phyloP scores from a whole-genome alignment of 2,797 vertebrate genomes.

The Tapera naevia region DNA sequence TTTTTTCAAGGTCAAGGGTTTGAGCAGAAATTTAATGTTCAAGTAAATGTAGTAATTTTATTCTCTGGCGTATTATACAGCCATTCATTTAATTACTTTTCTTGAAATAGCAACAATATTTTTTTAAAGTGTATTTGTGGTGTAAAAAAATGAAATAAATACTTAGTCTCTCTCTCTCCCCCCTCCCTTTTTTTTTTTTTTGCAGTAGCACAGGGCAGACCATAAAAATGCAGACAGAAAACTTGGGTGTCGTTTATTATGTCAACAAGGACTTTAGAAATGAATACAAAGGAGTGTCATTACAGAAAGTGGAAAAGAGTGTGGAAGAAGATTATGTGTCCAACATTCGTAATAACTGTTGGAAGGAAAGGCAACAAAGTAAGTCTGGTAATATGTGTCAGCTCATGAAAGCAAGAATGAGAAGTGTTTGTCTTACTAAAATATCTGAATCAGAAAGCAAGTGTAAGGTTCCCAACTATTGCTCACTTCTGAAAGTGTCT shows the following conservation, averaged over 20 bases:
- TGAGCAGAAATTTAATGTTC: background rate
- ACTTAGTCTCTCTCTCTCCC: background rate
- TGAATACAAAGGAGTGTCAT: slow-evolving; percentile 88
- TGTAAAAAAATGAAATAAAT: background rate
- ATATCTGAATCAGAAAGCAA: background rate
- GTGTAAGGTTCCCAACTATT: background rate
- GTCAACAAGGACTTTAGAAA: slow-evolving; percentile 94
- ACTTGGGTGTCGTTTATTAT: slow-evolving; percentile 89
- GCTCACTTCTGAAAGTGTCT: background rate
- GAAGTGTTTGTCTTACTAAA: background rate
- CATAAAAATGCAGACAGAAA: slow-evolving; percentile 92
- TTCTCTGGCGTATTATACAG: background rate
- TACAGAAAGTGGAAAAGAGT: slow-evolving; percentile 95
- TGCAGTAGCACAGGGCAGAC: slow-evolving; percentile 92
- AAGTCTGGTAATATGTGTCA: slow-evolving; percentile 67
- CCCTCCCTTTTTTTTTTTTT: background rate
- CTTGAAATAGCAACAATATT: background rate
- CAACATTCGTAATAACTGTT: slow-evolving; percentile 96
- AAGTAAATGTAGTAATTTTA: background rate
- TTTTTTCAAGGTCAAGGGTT: background rate
- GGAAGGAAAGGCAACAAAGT: slow-evolving; percentile 98
- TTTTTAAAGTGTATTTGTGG: background rate
- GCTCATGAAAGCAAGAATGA: background rate
- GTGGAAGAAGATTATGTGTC: slow-evolving; percentile 97
- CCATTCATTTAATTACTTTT: background rate